These are phyloP conservation scores for Heliocidaris erythrogramma DNA, from an alignment of 35 echinoderm and acorn worm species.

Conservation along the genomic window DNA sequence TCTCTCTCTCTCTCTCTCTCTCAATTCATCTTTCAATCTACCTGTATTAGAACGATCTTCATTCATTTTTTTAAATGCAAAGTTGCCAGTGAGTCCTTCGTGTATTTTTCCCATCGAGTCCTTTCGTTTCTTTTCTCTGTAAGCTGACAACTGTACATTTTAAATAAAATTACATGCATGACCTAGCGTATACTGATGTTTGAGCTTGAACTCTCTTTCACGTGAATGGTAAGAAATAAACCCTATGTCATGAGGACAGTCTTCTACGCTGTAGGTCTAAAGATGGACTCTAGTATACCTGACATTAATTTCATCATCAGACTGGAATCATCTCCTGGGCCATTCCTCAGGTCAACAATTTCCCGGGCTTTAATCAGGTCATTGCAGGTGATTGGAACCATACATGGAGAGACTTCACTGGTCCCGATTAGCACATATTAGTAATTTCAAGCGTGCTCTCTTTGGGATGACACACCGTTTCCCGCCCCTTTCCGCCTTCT, in stretches of 20 bases:
- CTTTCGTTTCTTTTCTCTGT: no score
- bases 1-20: no score
- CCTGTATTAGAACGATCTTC: no score
- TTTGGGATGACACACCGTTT: constrained; percentile 21
- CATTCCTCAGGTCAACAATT: background rate
- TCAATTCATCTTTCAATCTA: no score
- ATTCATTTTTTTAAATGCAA: no score
- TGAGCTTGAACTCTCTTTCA: background rate
- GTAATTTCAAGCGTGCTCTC: constrained; percentile 1
- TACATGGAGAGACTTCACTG: background rate
- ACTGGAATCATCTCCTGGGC: background rate
- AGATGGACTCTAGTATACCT: background rate
- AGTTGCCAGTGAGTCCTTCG: no score
- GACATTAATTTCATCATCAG: background rate
- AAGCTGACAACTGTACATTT: no score
- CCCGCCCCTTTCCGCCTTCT: constrained; percentile 13
- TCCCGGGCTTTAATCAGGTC: background rate
- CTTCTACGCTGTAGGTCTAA: background rate
- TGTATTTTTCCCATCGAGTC: no score
- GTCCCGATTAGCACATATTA: background rate
- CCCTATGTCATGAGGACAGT: background rate
- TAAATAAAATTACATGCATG: no score
- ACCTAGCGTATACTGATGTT: background rate
- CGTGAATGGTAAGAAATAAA: background rate
- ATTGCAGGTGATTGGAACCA: constrained; percentile 21